Evolutionary conservation across 2,113 vertebrate species (phyloP), one percentile per base, ranked within the genome.

Genomic region (Macrotis lagotis): DNA sequence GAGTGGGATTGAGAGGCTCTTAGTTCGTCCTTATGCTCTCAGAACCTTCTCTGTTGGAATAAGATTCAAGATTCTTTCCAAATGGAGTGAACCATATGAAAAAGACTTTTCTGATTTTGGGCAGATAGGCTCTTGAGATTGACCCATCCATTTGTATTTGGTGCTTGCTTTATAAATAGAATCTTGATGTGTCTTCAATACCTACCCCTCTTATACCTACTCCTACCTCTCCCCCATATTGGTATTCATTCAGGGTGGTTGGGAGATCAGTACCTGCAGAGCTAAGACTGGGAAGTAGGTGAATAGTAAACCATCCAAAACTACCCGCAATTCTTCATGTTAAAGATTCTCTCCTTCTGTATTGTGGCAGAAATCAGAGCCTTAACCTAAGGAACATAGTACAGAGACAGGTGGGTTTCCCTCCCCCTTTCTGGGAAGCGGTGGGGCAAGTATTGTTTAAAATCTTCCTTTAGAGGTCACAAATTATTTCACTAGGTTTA

Each of bases 31-130:
- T 92, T 25, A 51, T 93, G 28, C 26, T 28, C 37, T 3, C 89
- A 89, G 92, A 92, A 92, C 25, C 96, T 90, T 12, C 10, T 90
- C 91, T 59, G 37, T 44, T 90, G 4, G 88, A 0, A 52, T 94
- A 37, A 1, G 89, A 92, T 89, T 95, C 90, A 51, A 91, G 51
- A 47, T 95, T 48, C 19, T 83, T 97, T 97, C 89, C 50, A 92
- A 47, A n/a, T 89, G 74, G 92, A 52, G 24, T 90, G 83, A 50
- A 48, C n/a, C 88, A 10, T 89, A 2, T 50, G 12, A 95, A 52
- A 6, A 90, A 93, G 55, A 48, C n/a, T 89, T 48, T 37, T 24
- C 93, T 96, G 47, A 51, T 96, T 96, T 91, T 95, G 25, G 28
- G 44, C 66, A 90, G 52, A 49, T 49, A 25, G 48, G 25, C 37